Percentiles rank a stretch among this genome's conserved stretches.
phyloP scores from a whole-genome alignment of 2,797 vertebrate species.

The Lithobates sylvaticus region DNA sequence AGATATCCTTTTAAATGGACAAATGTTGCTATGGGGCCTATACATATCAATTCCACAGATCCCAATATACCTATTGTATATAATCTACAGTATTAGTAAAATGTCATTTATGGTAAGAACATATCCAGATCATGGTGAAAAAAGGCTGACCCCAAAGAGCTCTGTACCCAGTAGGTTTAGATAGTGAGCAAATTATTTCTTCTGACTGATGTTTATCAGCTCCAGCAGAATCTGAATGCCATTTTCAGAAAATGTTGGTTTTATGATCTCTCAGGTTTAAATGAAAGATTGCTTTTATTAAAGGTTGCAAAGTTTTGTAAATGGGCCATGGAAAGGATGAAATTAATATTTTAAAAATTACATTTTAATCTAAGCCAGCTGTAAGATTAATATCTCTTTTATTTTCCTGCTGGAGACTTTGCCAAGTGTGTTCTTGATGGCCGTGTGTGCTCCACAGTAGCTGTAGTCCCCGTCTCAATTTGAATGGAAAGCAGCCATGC shows the following conservation, averaged over 20 bases:
- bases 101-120: neutral
- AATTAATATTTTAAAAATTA: slow-evolving; percentile 48
- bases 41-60: too few relatives aligned
- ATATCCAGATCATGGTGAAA: neutral
- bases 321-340: slow-evolving; percentile 46
- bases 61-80: too few relatives aligned
- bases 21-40: too few relatives aligned
- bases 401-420: slow-evolving; percentile 27
- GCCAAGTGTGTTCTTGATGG: slow-evolving; percentile 24
- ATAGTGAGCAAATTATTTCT: neutral
- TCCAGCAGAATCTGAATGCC: neutral
- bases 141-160: neutral
- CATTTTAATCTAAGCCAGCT: slow-evolving; percentile 31
- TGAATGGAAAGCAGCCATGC: slow-evolving; percentile 61
- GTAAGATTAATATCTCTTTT: slow-evolving; percentile 40
- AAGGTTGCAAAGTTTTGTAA: slow-evolving; percentile 46
- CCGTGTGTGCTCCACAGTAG: slow-evolving; percentile 23
- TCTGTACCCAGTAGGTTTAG: neutral
- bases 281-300: slow-evolving; percentile 55
- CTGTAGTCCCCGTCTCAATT: slow-evolving; percentile 45
- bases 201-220: slow-evolving; percentile 15
- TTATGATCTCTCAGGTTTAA: slow-evolving; percentile 30
- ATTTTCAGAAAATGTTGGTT: slow-evolving; percentile 18
- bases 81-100: too few relatives aligned
- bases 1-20: too few relatives aligned